A percentile compares a stretch with the other conserved stretches of the same genome.
Evolutionary conservation across 2,113 vertebrate species (phyloP).

Genomic region (Lycaon pictus): DNA sequence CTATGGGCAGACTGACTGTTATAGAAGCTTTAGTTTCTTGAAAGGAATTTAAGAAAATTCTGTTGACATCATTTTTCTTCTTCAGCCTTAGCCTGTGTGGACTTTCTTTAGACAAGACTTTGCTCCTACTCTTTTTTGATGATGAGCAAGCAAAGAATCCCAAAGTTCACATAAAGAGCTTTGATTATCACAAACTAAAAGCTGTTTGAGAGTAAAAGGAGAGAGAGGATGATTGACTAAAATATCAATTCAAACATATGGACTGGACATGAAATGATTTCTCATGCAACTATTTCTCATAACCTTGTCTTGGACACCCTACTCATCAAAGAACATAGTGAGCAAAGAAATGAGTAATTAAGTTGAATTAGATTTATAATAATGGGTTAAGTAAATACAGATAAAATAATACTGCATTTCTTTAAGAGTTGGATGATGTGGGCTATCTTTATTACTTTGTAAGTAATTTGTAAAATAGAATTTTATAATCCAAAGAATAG

Average conservation of each 20-base stretch:
- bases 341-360: background rate
- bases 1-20: background rate
- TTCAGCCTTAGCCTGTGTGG: background rate
- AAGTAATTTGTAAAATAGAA: constrained; percentile 36
- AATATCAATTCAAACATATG: background rate
- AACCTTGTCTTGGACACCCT: background rate
- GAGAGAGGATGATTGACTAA: background rate
- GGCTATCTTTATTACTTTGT: background rate
- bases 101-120: background rate
- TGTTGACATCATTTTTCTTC: background rate
- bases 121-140: background rate
- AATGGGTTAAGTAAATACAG: background rate
- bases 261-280: background rate
- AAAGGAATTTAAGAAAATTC: background rate
- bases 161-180: background rate
- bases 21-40: background rate
- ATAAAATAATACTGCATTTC: background rate
- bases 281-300: background rate
- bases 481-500: constrained; percentile 53
- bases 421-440: background rate
- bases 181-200: background rate
- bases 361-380: background rate
- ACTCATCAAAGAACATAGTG: background rate
- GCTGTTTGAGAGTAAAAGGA: background rate
- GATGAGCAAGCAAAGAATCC: background rate